Evolutionary conservation across 2,888 invertebrate genomes (phyloP).

Genomic region (Drosophila atripex): DNA sequence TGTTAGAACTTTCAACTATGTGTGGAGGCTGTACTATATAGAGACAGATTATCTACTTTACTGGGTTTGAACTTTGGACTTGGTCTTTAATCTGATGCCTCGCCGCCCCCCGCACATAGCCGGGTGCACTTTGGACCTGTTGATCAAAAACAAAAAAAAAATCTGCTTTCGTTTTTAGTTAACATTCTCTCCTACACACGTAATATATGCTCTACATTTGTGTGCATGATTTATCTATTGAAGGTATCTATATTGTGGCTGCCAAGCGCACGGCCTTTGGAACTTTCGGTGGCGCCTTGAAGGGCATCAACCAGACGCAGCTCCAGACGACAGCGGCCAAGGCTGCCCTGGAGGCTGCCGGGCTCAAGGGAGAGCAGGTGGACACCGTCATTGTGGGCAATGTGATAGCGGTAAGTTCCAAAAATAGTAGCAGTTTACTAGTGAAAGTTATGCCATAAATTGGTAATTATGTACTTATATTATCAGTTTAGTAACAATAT

Average conservation of each 20-base stretch:
- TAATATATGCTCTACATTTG: constrained; percentile 5
- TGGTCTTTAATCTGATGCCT: constrained; percentile 54
- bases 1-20: background rate
- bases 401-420: constrained; percentile 90
- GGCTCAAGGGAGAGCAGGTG: constrained; percentile 92
- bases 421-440: background rate
- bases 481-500: background rate
- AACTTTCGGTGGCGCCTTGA: constrained; percentile 94
- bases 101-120: constrained; percentile 26
- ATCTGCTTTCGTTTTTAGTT: constrained; percentile 23
- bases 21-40: background rate
- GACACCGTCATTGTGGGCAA: constrained; percentile 96
- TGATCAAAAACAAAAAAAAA: constrained; percentile 31
- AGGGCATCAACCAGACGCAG: constrained; percentile 89
- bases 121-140: constrained; percentile 48
- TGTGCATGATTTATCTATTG: background rate
- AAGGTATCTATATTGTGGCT: constrained; percentile 95
- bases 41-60: background rate
- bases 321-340: constrained; percentile 92
- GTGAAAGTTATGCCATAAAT: background rate
- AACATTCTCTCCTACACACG: constrained; percentile 21
- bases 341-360: constrained; percentile 91
- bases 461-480: background rate
- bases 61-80: constrained; percentile 71
- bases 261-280: constrained; percentile 99